Evolutionary conservation across 2,888 invertebrate species (phyloP).

Genomic region (Sinelater perroti): DNA sequence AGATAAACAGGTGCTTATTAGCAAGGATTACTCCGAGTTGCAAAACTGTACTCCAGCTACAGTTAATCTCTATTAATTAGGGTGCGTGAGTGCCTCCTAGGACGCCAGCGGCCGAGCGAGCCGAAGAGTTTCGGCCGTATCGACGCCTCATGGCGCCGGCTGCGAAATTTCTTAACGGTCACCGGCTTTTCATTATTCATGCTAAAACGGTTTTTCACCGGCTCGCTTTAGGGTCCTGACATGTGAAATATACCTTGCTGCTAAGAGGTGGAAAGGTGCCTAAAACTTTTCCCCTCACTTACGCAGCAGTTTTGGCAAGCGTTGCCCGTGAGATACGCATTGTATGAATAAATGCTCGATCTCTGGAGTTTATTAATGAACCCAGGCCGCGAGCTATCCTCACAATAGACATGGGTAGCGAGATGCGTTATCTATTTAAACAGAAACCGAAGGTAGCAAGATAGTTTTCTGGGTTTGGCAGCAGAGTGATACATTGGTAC

Average conservation of each 20-base stretch:
- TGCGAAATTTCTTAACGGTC: conserved; percentile 11
- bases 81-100: no score
- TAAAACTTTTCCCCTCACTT: conserved; percentile 18
- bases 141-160: no score
- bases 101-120: no score
- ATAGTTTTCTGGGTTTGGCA: no score
- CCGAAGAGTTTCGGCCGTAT: no score
- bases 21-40: conserved; percentile 3
- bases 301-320: conserved; percentile 13
- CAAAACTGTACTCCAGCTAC: conserved; percentile 3
- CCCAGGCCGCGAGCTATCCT: no score
- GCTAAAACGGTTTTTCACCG: conserved; percentile 10
- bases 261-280: conserved; percentile 16
- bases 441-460: no score
- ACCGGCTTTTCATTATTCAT: conserved; percentile 14
- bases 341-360: conserved; percentile 14
- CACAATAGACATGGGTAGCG: no score
- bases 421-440: no score
- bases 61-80: conserved; percentile 2
- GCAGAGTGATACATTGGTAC: no score
- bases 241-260: conserved; percentile 15
- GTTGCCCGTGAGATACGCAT: conserved; percentile 7
- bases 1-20: conserved; percentile 14
- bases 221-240: not conserved
- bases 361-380: conserved; percentile 14